A percentile compares a stretch with the other conserved stretches of the same genome.
phyloP scores from a whole-genome alignment of 2,113 vertebrate genomes.

The Atlantisia rogersi region DNA sequence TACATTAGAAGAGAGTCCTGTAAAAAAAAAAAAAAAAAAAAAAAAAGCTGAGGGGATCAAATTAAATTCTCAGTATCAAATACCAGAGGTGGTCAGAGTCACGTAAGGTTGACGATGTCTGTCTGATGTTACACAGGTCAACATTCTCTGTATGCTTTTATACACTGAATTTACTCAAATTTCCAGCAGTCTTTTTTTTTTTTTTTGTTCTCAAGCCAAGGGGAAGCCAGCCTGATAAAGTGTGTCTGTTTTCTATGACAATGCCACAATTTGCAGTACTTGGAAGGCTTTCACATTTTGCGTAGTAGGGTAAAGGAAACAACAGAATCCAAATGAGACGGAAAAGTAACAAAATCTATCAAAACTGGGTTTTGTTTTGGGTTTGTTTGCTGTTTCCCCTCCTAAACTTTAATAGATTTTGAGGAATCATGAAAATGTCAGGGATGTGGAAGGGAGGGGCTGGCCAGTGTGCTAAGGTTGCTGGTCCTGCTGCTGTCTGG shows the following conservation, averaged over 20 bases:
- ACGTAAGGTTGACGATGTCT: not conserved
- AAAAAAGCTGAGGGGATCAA: not conserved
- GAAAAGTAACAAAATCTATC: not conserved
- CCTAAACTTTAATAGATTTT: not conserved
- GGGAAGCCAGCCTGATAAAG: not conserved
- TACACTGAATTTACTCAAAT: not conserved
- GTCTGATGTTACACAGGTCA: not conserved
- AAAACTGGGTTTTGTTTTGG: not conserved
- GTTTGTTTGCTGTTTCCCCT: not conserved
- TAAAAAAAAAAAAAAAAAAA: not conserved
- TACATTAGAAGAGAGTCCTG: not conserved
- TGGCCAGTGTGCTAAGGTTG: not conserved
- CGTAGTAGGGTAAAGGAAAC: not conserved
- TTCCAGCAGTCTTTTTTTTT: not conserved
- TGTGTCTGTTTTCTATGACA: not conserved
- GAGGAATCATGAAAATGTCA: not conserved
- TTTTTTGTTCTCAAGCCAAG: not conserved
- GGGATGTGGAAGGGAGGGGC: not conserved
- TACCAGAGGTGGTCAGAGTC: not conserved
- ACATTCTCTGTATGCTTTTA: not conserved
- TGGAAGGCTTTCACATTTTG: not conserved
- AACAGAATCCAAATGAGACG: not conserved
- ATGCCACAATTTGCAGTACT: not conserved
- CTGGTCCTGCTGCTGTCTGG: not conserved
- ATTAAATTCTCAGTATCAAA: not conserved